Percentiles rank a stretch among this genome's conserved stretches.
Evolutionary conservation across 2,797 vertebrate genomes (phyloP).

Genomic region (Sebastiscus albofasciatus): DNA sequence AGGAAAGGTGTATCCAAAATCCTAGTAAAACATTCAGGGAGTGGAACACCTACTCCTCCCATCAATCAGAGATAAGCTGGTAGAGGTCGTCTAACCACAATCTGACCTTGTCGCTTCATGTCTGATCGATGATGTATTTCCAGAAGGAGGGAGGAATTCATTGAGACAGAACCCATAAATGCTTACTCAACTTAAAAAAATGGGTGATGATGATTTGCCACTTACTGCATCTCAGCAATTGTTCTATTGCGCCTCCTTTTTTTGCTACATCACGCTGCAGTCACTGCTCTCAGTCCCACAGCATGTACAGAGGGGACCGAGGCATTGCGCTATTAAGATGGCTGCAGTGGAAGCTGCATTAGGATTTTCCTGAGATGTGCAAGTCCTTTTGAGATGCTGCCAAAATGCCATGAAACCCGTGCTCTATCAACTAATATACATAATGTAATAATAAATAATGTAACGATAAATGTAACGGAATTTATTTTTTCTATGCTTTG

Average conservation of each 20-base stretch:
- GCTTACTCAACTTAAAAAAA: conserved; percentile 25
- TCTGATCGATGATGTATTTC: conserved; percentile 21
- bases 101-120: background rate
- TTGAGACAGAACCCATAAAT: conserved; percentile 6
- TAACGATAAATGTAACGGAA: conserved; percentile 66
- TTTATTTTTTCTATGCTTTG: conserved; percentile 82
- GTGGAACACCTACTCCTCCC: background rate
- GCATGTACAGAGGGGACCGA: background rate
- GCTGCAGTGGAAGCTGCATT: conserved; percentile 7
- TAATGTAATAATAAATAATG: conserved; percentile 61
- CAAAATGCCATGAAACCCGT: conserved; percentile 55
- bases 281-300: background rate
- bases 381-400: conserved; percentile 29
- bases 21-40: background rate
- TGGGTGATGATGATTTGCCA: conserved; percentile 1
- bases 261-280: conserved; percentile 18
- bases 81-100: background rate
- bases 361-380: background rate
- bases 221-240: conserved; percentile 22
- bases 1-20: background rate
- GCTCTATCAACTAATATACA: conserved; percentile 59
- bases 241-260: background rate
- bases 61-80: background rate
- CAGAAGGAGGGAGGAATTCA: conserved; percentile 13
- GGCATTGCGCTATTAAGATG: background rate